Evolutionary conservation across 2,888 invertebrate species (phyloP).

Genomic region (Melipona bicolor): DNA sequence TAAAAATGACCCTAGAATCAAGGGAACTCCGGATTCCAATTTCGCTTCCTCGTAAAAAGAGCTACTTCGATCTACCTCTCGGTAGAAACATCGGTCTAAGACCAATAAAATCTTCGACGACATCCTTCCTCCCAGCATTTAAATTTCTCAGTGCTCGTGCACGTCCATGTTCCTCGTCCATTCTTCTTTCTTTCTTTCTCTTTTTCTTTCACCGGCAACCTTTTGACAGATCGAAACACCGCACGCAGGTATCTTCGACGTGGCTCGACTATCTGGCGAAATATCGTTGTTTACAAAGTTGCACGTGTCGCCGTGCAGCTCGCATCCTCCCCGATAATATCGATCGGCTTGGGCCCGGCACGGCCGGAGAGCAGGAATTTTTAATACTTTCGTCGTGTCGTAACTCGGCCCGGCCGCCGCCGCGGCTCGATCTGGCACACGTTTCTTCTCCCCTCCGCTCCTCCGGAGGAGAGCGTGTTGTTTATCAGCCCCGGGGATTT

Average conservation of each 20-base stretch:
- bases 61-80: too few relatives aligned
- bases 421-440: constrained; percentile 3
- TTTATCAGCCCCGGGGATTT: constrained; percentile 48
- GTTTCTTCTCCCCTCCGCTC: not conserved
- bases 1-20: not conserved
- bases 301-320: constrained; percentile 29
- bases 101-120: not conserved
- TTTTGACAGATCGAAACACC: not conserved
- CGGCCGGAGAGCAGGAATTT: constrained; percentile 37
- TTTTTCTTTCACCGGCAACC: not conserved
- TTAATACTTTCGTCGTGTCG: constrained; percentile 48
- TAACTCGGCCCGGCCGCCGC: constrained; percentile 24
- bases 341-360: constrained; percentile 26
- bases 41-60: not conserved
- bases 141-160: not conserved
- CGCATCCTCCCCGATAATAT: constrained; percentile 49
- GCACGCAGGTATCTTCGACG: not conserved
- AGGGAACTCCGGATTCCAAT: not conserved
- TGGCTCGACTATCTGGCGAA: constrained; percentile 15
- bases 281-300: constrained; percentile 52
- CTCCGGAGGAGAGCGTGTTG: constrained; percentile 8
- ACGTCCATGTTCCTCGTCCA: not conserved
- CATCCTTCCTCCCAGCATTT: not conserved
- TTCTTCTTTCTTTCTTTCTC: not conserved
- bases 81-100: not conserved